Base-by-base conservation (phyloP, 2,888 invertebrate genomes). In the Melieria picta region DNA sequence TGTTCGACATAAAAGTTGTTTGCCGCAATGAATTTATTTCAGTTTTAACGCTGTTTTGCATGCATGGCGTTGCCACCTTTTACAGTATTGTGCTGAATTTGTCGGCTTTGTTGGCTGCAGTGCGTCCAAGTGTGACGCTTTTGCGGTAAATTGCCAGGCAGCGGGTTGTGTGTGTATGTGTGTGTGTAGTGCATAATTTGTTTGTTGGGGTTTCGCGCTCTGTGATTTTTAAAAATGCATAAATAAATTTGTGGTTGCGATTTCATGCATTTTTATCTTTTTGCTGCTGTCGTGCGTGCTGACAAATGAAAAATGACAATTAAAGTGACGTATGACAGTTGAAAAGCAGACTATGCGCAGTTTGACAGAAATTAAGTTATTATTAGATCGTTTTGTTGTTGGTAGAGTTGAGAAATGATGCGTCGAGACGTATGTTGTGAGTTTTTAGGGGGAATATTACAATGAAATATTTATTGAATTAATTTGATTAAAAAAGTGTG, bases 41-140 rank as follows among this genome's bases (percentile, higher is more conserved):
- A 55, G 56, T 56, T 63, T 65, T 13, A 48, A 7, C 7, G 55
- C 16, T 47, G 13, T 9, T 52, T 9, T n/a, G 9, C 13, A 13
- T 45, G 42, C 42, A n/a, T 43, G 52, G 52, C 9, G 64, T 60
- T 69, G 69, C 56, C 72, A 13, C 11, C 65, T 65, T 45, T 10
- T 13, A n/a, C 16, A 16, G 13, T 45, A 43, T 42, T 60, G 65
- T 30, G 30, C 30, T 30, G 30, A 1, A 30, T 30, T 30, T 30
- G 30, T 30, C 3, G 30, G 30, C 30, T 30, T 30, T 30, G 30
- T 30, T 30, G 30, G 30, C 30, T 30, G 30, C 30, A 70, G 57
- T 58, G 68, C 74, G 63, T 57, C 69, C 74, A 65, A 65, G 62
- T 60, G 65, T 69, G 56, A 46, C 43, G 11, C 16, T 43, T 52